A percentile compares a stretch with the other conserved stretches of the same genome.
Evolutionary conservation across 2,113 vertebrate genomes (phyloP).

Genomic region (Aphyosemion australe): DNA sequence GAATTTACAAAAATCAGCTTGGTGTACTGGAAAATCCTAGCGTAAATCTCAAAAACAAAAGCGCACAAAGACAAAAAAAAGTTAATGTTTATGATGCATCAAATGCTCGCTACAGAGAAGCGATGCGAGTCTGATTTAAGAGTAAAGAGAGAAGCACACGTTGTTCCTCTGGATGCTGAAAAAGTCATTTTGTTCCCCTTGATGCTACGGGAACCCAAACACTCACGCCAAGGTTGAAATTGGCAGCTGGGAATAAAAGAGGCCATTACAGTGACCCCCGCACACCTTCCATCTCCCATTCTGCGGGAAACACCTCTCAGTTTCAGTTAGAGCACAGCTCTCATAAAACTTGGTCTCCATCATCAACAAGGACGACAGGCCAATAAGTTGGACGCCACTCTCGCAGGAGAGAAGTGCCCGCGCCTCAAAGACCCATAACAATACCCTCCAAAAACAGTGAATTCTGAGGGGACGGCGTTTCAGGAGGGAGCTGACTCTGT

Average conservation of each 20-base stretch:
- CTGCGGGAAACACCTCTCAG: constrained; percentile 62
- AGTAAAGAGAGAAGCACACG: constrained; percentile 27
- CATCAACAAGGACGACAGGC: constrained; percentile 68
- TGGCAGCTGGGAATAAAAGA: constrained; percentile 57
- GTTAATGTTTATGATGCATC: constrained; percentile 17
- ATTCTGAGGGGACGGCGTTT: constrained; percentile 64
- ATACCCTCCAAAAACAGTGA: constrained; percentile 69
- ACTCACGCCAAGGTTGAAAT: constrained; percentile 66
- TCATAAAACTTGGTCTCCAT: constrained; percentile 67
- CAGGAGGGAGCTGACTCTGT: constrained; percentile 59
- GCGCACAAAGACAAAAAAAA: background rate
- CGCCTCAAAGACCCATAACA: constrained; percentile 69
- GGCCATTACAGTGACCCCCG: constrained; percentile 46
- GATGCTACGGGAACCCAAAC: constrained; percentile 58
- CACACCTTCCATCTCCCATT: constrained; percentile 51
- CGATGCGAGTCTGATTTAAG: constrained; percentile 37
- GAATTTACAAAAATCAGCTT: background rate
- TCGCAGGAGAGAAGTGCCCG: constrained; percentile 54
- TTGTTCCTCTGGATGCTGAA: constrained; percentile 35
- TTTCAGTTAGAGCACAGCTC: constrained; percentile 61
- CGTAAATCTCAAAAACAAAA: too few relatives aligned
- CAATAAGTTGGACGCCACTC: constrained; percentile 65
- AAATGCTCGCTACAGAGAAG: constrained; percentile 4
- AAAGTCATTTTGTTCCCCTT: constrained; percentile 55
- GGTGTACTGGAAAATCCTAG: too few relatives aligned